phyloP scores from a whole-genome alignment of 2,888 invertebrate species.

The Orchesellides sinensis region DNA sequence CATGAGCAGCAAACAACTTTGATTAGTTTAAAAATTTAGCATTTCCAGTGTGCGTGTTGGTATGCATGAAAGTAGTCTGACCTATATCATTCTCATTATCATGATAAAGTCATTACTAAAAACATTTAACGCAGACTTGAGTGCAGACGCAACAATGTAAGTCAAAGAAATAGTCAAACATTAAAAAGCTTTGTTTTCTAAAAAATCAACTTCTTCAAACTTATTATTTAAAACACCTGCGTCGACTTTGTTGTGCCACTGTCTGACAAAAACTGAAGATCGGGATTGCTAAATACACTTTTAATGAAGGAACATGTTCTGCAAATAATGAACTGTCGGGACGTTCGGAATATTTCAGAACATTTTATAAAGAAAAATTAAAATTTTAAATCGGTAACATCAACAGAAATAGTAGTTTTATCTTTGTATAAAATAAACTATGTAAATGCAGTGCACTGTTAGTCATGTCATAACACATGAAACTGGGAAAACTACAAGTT shows the following conservation, averaged over 20 bases:
- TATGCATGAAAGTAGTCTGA: no score
- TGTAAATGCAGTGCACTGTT: conserved; percentile 40
- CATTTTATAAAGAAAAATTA: conserved; percentile 27
- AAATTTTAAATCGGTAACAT: conserved; percentile 41
- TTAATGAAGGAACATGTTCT: no score
- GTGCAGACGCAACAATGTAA: background rate
- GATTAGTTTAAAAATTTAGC: background rate
- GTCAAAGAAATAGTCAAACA: background rate
- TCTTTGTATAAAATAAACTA: conserved; percentile 56
- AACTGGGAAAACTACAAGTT: conserved; percentile 22
- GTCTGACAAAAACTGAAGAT: no score
- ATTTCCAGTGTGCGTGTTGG: conserved; percentile 17
- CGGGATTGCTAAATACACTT: no score
- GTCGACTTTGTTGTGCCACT: no score
- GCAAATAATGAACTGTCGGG: no score
- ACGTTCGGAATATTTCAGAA: no score
- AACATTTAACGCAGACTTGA: background rate
- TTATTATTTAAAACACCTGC: no score
- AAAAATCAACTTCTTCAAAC: no score
- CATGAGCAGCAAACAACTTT: background rate
- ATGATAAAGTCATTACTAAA: background rate
- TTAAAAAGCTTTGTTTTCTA: conserved; percentile 8
- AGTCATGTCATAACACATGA: conserved; percentile 47
- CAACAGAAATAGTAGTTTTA: conserved; percentile 1
- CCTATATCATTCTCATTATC: no score